phyloP scores from a whole-genome alignment of 2,113 vertebrate genomes.

The Microtus montanus region DNA sequence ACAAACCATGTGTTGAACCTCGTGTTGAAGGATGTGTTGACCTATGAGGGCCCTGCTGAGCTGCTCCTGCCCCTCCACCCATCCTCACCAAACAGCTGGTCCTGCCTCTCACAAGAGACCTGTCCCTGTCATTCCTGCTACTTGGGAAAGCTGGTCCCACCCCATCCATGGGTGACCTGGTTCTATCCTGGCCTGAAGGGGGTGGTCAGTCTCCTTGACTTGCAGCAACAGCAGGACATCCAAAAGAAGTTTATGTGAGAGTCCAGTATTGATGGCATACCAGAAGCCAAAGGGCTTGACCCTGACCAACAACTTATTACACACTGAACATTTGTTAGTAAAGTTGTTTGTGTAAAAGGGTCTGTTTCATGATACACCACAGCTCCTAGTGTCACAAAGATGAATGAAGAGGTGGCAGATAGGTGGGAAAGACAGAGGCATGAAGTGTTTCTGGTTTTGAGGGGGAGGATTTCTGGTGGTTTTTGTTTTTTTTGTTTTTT shows the following conservation, averaged over 20 bases:
- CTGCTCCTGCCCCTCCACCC: too few relatives aligned
- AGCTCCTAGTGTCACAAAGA: neutral
- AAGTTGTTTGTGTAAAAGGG: neutral
- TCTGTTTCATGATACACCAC: neutral
- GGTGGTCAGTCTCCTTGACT: neutral
- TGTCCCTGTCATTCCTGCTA: neutral
- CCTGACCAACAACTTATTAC: neutral
- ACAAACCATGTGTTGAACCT: too few relatives aligned
- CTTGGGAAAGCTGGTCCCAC: neutral
- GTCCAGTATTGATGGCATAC: neutral
- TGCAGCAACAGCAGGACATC: neutral
- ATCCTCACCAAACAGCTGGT: neutral
- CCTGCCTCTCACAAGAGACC: neutral
- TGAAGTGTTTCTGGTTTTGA: accelerated
- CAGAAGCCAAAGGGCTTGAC: neutral
- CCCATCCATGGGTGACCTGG: accelerated
- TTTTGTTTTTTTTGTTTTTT: too few relatives aligned
- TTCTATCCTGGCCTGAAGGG: neutral
- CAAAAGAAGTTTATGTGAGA: neutral
- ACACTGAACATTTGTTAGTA: neutral
- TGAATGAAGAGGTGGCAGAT: neutral
- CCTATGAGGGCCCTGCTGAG: too few relatives aligned
- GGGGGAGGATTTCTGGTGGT: too few relatives aligned
- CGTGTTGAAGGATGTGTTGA: too few relatives aligned
- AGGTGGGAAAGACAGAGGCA: neutral